Conservation (phyloP, 2,888 invertebrate genomes). For the Agapetus fuscipes region DNA sequence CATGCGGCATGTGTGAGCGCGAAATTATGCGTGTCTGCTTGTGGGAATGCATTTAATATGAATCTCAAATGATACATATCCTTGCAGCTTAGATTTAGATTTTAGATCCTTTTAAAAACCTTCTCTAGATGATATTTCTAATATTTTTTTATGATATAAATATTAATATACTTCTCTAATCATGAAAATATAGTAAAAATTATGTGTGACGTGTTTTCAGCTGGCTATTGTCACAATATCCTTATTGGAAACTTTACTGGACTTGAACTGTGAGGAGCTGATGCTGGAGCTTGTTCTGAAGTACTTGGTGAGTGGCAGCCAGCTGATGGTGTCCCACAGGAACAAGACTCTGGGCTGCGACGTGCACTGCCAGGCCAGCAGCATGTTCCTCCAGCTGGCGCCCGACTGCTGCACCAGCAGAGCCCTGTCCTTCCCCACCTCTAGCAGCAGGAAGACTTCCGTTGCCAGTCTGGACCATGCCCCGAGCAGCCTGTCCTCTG, state of each 20-base stretch:
- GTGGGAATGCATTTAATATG: no score
- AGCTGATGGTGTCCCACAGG: conserved; percentile 31
- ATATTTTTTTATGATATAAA: no score
- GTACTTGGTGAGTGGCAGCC: conserved; percentile 50
- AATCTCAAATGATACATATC: no score
- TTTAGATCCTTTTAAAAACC: no score
- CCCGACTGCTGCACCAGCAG: conserved; percentile 51
- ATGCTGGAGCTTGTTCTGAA: conserved; percentile 87
- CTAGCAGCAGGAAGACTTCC: conserved; percentile 24
- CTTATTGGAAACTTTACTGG: conserved; percentile 81
- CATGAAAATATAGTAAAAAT: not conserved
- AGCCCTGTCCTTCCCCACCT: conserved; percentile 23
- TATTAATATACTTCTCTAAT: conserved; percentile 7
- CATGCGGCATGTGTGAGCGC: no score
- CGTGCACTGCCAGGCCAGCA: conserved; percentile 35
- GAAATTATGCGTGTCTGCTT: no score
- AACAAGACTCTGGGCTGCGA: conserved; percentile 33
- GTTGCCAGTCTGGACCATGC: conserved; percentile 16
- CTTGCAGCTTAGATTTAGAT: no score
- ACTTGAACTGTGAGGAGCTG: conserved; percentile 91
- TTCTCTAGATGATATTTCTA: no score
- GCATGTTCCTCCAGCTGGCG: conserved; percentile 36
- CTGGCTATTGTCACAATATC: conserved; percentile 82
- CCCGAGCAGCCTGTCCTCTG: conserved; percentile 12
- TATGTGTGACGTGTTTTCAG: conserved; percentile 30